phyloP scores from a whole-genome alignment of 2,888 invertebrate genomes.

The Athalia cordata region DNA sequence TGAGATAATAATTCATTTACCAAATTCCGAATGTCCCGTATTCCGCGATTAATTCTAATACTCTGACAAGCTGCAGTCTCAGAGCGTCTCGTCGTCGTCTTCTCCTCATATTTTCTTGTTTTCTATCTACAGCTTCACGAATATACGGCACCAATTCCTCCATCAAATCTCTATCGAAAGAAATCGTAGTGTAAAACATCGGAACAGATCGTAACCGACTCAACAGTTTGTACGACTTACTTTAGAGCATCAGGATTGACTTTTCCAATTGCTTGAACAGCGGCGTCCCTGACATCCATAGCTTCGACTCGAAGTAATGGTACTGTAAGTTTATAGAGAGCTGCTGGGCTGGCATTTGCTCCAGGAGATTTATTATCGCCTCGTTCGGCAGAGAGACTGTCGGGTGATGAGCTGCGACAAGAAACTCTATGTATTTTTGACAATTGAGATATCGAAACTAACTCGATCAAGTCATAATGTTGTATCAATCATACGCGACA shows the following conservation, averaged over 20 bases:
- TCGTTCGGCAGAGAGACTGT: conserved; percentile 89
- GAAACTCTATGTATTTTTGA: neutral
- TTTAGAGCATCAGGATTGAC: conserved; percentile 96
- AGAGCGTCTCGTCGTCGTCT: conserved; percentile 93
- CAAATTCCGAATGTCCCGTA: conserved; percentile 89
- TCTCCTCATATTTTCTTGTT: conserved; percentile 97
- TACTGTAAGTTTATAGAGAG: conserved; percentile 93
- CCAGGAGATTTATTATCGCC: conserved; percentile 84
- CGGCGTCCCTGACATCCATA: conserved; percentile 94
- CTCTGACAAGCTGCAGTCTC: conserved; percentile 91
- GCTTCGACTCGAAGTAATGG: conserved; percentile 95
- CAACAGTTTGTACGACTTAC: conserved; percentile 75
- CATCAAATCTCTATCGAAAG: conserved; percentile 87
- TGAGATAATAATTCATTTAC: conserved; percentile 54
- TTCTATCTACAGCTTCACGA: conserved; percentile 96
- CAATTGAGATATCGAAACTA: conserved; percentile 6
- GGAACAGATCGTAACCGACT: neutral
- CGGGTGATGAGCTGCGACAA: conserved; percentile 88
- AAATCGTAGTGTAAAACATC: conserved; percentile 9
- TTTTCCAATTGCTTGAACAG: conserved; percentile 94
- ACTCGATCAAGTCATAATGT: conserved; percentile 13
- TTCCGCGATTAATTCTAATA: conserved; percentile 94
- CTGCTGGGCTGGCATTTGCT: conserved; percentile 85
- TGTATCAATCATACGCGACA: conserved; percentile 23
- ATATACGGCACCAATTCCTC: conserved; percentile 95